Conservation (phyloP, 64 coral and sea anemone genomes). For the Actinia equina region DNA sequence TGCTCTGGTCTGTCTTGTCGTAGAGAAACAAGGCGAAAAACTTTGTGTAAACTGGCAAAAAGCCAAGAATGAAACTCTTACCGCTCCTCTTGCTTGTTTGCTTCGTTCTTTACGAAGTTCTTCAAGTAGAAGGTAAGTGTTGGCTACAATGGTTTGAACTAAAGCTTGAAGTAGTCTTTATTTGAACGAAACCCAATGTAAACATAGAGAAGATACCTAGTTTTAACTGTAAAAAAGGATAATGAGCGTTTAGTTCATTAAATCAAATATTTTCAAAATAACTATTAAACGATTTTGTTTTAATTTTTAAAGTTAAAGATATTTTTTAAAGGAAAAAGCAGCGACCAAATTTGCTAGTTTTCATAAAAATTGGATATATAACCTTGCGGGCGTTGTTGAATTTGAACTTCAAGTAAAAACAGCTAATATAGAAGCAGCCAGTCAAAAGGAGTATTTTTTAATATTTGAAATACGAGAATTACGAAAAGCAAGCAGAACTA, state of each 20-base stretch:
- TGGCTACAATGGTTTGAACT: background rate
- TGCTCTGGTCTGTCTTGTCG: background rate
- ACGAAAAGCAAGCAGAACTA: no score
- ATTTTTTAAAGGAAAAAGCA: no score
- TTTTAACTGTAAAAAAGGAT: no score
- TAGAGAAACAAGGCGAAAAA: background rate
- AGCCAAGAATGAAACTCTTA: background rate
- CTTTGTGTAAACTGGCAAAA: background rate
- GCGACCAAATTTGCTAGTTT: background rate
- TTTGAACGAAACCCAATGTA: background rate
- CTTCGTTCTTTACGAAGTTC: background rate
- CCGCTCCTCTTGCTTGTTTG: background rate
- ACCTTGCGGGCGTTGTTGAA: no score
- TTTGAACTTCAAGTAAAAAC: background rate
- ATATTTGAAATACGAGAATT: no score
- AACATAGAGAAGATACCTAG: background rate
- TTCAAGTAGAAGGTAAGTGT: slow-evolving; percentile 7
- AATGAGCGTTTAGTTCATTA: background rate
- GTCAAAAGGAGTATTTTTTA: no score
- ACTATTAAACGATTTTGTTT: no score
- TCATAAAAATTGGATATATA: background rate
- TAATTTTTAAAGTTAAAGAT: no score
- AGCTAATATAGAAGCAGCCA: no score
- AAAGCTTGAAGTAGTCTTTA: background rate
- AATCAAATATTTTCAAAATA: no score